These are phyloP conservation scores for Dione juno DNA, from an alignment of 2,888 invertebrate species.

Conservation along the genomic window DNA sequence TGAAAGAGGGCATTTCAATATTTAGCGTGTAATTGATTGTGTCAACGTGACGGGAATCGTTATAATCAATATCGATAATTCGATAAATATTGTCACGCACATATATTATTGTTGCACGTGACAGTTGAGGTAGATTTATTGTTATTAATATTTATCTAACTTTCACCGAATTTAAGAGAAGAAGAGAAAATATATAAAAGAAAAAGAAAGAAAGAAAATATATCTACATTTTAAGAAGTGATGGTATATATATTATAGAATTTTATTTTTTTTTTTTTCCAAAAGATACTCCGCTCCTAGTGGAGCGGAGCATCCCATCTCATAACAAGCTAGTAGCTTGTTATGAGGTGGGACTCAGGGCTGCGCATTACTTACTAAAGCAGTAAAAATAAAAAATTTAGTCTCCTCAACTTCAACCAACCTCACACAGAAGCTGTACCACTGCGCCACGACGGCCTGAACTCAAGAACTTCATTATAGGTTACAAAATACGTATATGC, in stretches of 20 bases:
- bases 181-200: no score
- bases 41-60: conserved; percentile 54
- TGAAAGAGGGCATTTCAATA: conserved; percentile 54
- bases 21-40: conserved; percentile 74
- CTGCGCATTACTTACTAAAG: not conserved
- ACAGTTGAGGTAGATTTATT: not conserved
- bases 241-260: no score
- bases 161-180: no score
- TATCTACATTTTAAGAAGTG: no score
- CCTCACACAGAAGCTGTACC: not conserved
- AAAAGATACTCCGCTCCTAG: no score
- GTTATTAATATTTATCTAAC: not conserved
- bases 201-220: no score
- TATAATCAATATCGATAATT: conserved; percentile 25
- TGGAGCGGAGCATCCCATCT: no score
- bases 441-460: not conserved
- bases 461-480: no score
- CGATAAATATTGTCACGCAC: conserved; percentile 32
- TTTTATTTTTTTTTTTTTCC: no score
- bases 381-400: not conserved
- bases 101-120: not conserved
- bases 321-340: no score
- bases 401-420: not conserved
- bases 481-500: no score
- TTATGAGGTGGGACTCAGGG: not conserved